Evolutionary conservation across 2,888 invertebrate genomes (phyloP), one percentile per base, ranked within the genome.

Genomic region (Coenonympha glycerion): DNA sequence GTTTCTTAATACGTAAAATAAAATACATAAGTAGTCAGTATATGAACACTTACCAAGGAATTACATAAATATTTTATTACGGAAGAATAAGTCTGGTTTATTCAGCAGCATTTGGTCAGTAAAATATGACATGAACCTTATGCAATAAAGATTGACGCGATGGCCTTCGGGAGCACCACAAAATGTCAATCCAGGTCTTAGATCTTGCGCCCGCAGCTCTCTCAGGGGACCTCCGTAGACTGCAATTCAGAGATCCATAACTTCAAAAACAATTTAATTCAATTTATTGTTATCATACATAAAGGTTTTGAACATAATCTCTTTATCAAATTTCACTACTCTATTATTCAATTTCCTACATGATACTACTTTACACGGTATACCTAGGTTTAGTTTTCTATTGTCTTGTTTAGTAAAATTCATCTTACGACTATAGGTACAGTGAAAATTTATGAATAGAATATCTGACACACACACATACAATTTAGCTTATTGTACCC

Each of bases 171-270:
- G 79, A 74, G 72, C 64, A 63, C 70, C 69, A 69, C 77, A 72
- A 75, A 77, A 72, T 79, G 83, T 79, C 83, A 82, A 82, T 83
- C 76, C 70, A 66, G 67, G 69, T 82, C 80, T 80, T 72, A 75
- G 78, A 75, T 73, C 75, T 71, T 67, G 65, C 63, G 62, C 61
- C 57, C 58, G 52, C 72, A 33, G 45, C 8, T 18, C 28, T 26
- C 46, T 19, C 46, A 6, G 9, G 46, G 46, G 46, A 37, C 37
- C 2, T 24, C 45, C 8, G 26, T 28, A 46, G 28, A 26, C 46
- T 46, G 37, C 46, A 46, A 19, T 36, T 18, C 28, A 26, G 37
- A 37, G 28, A 46, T 46, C 36, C 36, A 34, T 45, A 24, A 34
- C 11, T 16, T 45, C 22, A 16, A 34, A 45, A 45, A 22, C 33